Evolutionary conservation across 2,113 vertebrate species (phyloP), one percentile per base, ranked within the genome.

Genomic region (Pandion haliaetus): DNA sequence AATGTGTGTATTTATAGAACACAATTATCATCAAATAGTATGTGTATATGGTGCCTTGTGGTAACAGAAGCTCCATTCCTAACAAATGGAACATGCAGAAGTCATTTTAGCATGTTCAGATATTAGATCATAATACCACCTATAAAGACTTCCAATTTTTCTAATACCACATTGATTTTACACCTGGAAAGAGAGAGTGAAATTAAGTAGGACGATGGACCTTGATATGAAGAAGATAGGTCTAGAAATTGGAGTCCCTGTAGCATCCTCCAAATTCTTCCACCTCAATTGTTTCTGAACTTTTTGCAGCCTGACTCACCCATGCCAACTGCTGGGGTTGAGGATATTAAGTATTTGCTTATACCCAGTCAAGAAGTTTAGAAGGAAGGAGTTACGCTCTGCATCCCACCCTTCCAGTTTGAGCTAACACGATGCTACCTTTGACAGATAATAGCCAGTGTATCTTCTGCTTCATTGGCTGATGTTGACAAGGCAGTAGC

Each of bases 401-500:
- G 8, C 28, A 50, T 32, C 5, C 4, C 5, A 29, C 0, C 14
- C 8, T 58, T 67, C 40, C 19, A 52, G 34, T 26, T 3, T 85
- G 67, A 87, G n/a, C 63, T 90, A 90, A 86, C 28, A 61, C 66
- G 79, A 32, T 49, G 25, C 74, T 95, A 4, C 65, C 47, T 96
- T 88, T 92, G 95, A 70, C 85, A 99, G 99, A 61, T 97, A 28
- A 98, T 99, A 92, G 98, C 98, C 96, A 98, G 97, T 71, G 98
- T 99, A 3, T 98, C 98, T 45, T 98, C 98, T 40, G 98, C 98
- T 57, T 98, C 98, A 0, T 26, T 98, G 93, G 97, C 67, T 67
- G 99, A 99, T 70, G 99, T 99, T 44, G 98, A 99, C 91, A 98
- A 97, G 88, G 98, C 99, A 14, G 99, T 99, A 63, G 98, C 98